Percentiles rank a stretch among this genome's conserved stretches.
phyloP scores from a whole-genome alignment of 1,140 invertebrate species.

The Papilio glaucus region DNA sequence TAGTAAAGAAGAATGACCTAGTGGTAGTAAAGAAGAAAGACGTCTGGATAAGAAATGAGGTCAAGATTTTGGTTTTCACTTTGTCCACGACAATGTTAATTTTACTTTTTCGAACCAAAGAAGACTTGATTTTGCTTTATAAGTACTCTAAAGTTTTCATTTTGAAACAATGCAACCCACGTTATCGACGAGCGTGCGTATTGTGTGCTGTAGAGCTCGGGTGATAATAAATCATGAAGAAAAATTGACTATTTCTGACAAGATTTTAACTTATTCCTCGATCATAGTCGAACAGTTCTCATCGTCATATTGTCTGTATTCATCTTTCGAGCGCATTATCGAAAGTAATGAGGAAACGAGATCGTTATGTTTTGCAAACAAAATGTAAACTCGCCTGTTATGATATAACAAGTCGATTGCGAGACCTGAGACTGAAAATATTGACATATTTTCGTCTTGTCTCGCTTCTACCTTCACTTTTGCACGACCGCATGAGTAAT shows the following conservation, averaged over 20 bases:
- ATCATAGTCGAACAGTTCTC: conserved; percentile 42
- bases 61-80: too few relatives aligned
- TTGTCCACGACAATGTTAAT: too few relatives aligned
- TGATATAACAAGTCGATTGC: conserved; percentile 60
- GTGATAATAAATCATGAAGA: conserved; percentile 13
- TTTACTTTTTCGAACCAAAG: too few relatives aligned
- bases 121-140: too few relatives aligned
- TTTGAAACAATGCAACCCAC: background rate
- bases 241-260: conserved; percentile 9
- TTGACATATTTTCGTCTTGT: conserved; percentile 39
- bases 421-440: conserved; percentile 33
- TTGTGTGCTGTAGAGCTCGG: background rate
- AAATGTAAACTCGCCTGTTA: conserved; percentile 66
- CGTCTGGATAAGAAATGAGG: too few relatives aligned
- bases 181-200: background rate
- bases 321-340: conserved; percentile 51
- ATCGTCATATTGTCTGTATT: conserved; percentile 52
- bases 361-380: conserved; percentile 59
- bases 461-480: conserved; percentile 9
- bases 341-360: conserved; percentile 61
- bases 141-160: background rate
- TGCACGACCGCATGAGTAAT: conserved; percentile 1
- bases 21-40: too few relatives aligned
- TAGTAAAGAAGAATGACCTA: too few relatives aligned
- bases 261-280: conserved; percentile 16